Percentiles rank a stretch among this genome's conserved stretches.
These are phyloP conservation scores for Istiophorus platypterus DNA, from an alignment of 2,113 vertebrate species.

Conservation along the genomic window DNA sequence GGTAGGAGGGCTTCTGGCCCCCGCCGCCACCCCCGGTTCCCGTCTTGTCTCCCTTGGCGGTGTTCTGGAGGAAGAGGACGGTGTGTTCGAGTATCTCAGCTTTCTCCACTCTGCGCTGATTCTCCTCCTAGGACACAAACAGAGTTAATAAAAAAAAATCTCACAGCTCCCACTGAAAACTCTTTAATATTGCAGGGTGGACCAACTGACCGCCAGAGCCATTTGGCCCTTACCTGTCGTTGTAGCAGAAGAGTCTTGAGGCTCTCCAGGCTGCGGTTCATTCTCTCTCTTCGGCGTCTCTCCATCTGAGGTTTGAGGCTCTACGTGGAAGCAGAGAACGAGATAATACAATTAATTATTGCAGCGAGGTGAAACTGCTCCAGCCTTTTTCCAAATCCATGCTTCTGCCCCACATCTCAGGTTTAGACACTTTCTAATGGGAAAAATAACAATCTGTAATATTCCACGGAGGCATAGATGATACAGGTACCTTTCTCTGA, in stretches of 20 bases:
- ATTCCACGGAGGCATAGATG: not conserved
- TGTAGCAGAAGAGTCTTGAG: conserved; percentile 83
- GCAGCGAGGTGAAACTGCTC: not conserved
- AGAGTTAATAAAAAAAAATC: not conserved
- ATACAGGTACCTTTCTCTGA: conserved; percentile 62
- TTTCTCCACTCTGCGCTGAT: conserved; percentile 87
- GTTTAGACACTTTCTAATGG: not conserved
- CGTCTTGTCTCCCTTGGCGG: not conserved
- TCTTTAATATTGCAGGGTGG: accelerated
- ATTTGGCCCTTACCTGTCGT: conserved; percentile 79
- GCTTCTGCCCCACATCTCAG: not conserved
- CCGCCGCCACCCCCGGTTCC: not conserved
- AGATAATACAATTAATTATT: not conserved
- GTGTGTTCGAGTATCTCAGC: conserved; percentile 89
- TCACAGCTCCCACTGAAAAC: accelerated
- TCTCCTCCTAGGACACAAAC: conserved; percentile 36
- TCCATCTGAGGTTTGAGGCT: conserved; percentile 89
- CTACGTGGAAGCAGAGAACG: conserved; percentile 62
- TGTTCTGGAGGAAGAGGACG: conserved; percentile 75
- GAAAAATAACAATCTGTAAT: not conserved
- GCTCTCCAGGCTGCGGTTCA: conserved; percentile 88
- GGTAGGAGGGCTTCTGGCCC: conserved; percentile 53
- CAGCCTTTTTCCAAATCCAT: not conserved
- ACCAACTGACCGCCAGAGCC: not conserved
- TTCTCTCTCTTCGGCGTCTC: conserved; percentile 87